Evolutionary conservation across 1,140 invertebrate genomes (phyloP).

Genomic region (Neodiprion fabricii): DNA sequence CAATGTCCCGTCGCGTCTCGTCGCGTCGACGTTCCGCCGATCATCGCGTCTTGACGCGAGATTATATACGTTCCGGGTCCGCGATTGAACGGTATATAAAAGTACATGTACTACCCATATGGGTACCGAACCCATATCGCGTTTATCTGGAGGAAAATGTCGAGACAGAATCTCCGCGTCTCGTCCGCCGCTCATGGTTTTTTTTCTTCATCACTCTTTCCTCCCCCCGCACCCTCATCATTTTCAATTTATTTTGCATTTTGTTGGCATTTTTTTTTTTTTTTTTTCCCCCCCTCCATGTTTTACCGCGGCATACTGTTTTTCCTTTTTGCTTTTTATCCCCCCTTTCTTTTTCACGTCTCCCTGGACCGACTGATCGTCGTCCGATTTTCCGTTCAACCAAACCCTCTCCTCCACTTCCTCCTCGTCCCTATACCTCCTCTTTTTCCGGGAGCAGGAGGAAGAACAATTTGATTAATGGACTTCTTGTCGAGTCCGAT

Average conservation of each 20-base stretch:
- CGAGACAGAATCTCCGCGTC: not conserved
- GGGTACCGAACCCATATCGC: not conserved
- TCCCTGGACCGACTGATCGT: constrained; percentile 22
- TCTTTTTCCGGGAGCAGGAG: not conserved
- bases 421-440: no score
- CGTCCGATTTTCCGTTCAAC: not conserved
- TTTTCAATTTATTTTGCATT: constrained; percentile 10
- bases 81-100: not conserved
- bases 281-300: not conserved
- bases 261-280: not conserved
- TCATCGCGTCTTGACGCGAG: not conserved
- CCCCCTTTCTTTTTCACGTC: constrained; percentile 20
- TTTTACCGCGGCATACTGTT: constrained; percentile 8
- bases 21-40: not conserved
- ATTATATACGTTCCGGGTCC: not conserved
- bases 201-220: not conserved
- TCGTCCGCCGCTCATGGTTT: not conserved
- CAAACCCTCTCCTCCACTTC: not conserved
- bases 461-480: constrained; percentile 32
- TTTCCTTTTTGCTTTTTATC: constrained; percentile 18
- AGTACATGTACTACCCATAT: no score
- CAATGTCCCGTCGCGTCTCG: not conserved
- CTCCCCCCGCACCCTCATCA: not conserved
- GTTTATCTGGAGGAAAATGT: not conserved
- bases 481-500: constrained; percentile 32